A percentile compares a stretch with the other conserved stretches of the same genome.
These are phyloP conservation scores for Apis dorsata DNA, from an alignment of 1,140 invertebrate genomes.

Conservation along the genomic window DNA sequence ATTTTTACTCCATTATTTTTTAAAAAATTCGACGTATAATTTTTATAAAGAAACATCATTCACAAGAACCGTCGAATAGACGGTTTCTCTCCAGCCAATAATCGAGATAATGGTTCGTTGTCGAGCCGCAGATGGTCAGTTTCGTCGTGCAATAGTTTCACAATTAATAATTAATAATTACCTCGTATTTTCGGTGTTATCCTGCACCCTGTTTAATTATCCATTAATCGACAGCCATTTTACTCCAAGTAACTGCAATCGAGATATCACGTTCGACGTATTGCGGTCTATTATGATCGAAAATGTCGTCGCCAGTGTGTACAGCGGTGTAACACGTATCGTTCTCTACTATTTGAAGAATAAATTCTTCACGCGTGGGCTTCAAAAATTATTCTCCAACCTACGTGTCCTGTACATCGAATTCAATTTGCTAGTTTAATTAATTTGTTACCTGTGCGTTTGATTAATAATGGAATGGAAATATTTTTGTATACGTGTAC, in stretches of 20 bases:
- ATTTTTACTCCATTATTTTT: no score
- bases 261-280: neutral
- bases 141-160: neutral
- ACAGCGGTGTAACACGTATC: neutral
- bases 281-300: neutral
- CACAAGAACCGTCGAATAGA: neutral
- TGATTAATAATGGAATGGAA: no score
- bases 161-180: slow-evolving; percentile 26
- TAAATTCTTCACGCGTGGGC: neutral
- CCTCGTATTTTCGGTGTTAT: neutral
- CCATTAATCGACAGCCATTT: neutral
- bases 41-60: no score
- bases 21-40: no score
- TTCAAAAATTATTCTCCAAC: neutral
- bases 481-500: no score
- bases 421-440: no score
- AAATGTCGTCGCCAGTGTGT: neutral
- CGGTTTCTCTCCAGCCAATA: neutral
- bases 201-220: neutral
- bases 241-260: neutral
- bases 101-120: neutral
- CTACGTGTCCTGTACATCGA: neutral
- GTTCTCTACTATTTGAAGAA: neutral
- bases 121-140: neutral
- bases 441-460: no score